Base-by-base conservation (phyloP, 2,888 invertebrate species). In the Scaptomyza tumidula region DNA sequence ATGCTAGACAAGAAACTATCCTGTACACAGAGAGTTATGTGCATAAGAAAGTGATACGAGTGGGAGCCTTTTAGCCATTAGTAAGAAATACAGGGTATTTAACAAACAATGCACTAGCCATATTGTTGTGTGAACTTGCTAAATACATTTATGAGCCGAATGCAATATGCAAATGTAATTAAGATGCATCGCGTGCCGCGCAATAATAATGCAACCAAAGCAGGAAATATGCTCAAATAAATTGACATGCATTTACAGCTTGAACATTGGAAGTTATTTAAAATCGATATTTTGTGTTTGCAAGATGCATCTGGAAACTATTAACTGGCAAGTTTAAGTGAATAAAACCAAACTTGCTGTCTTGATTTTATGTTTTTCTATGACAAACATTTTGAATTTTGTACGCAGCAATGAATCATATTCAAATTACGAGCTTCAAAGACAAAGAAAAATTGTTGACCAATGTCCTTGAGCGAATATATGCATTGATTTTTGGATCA, bases 121-220 rank as follows among this genome's bases (percentile, higher is more conserved):
- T 10, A 45, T 39, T 46, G 11, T 41, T 31, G 31, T n/a, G n/a
- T 11, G 43, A 44, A 60, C 50, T 29, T 50, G 67, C 61, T 69
- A 69, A 80, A 78, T 71, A 64, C 58, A 64, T 64, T 83, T 83
- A 71, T 63, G 67, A 65, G 63, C 65, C 49, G 50, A 16, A 10
- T 74, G 65, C 64, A 75, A 71, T 79, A 77, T 84, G 83, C 82
- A 85, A 87, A 85, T 81, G 79, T 64, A 85, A 84, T 84, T 85
- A 87, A 85, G 71, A 55, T 68, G 56, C 65, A 73, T 60, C 45
- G 14, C 56, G 48, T 57, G 53, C 48, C 43, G 35, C 16, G 46
- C 53, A 54, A 60, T 69, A 57, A 60, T 69, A 73, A 57, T 68
- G 58, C 62, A 68, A 53, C 53, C 53, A 48, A 55, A 24, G 31